These are phyloP conservation scores for Eledona agricola DNA, from an alignment of 2,888 invertebrate species.

Conservation along the genomic window DNA sequence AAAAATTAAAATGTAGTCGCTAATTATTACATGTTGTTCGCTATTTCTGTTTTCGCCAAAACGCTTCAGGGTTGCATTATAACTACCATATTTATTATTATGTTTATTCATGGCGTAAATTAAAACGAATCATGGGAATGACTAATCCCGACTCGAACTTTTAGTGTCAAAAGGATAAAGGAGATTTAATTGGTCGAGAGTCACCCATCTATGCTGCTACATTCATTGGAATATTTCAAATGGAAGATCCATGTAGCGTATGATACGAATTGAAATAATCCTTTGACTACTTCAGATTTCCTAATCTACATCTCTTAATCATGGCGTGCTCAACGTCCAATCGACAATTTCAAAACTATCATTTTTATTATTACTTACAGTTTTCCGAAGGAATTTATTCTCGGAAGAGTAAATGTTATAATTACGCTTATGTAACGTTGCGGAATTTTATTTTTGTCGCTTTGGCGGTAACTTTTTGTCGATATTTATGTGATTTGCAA, in stretches of 20 bases:
- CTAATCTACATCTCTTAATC: conserved; percentile 20
- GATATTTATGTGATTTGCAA: too few relatives aligned
- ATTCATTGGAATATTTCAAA: conserved; percentile 15
- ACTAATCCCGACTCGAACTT: conserved; percentile 8
- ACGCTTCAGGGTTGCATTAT: background rate
- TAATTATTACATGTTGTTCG: too few relatives aligned
- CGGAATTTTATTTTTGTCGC: too few relatives aligned
- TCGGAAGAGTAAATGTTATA: conserved; percentile 6
- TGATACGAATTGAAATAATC: conserved; percentile 29
- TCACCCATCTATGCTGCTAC: conserved; percentile 16
- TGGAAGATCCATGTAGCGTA: conserved; percentile 24
- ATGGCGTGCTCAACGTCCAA: too few relatives aligned
- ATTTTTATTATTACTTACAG: conserved; percentile 5
- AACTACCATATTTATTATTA: background rate
- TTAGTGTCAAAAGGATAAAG: conserved; percentile 5
- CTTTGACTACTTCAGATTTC: conserved; percentile 11
- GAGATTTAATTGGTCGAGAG: conserved; percentile 24
- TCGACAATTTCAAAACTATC: conserved; percentile 4
- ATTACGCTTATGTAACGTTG: background rate
- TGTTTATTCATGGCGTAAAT: too few relatives aligned
- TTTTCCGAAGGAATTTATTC: conserved; percentile 4
- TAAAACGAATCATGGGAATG: too few relatives aligned
- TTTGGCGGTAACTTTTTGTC: too few relatives aligned
- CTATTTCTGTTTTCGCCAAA: background rate
- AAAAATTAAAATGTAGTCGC: conserved; percentile 9